Evolutionary conservation across 2,113 vertebrate species (phyloP).

Genomic region (Bos javanicus): DNA sequence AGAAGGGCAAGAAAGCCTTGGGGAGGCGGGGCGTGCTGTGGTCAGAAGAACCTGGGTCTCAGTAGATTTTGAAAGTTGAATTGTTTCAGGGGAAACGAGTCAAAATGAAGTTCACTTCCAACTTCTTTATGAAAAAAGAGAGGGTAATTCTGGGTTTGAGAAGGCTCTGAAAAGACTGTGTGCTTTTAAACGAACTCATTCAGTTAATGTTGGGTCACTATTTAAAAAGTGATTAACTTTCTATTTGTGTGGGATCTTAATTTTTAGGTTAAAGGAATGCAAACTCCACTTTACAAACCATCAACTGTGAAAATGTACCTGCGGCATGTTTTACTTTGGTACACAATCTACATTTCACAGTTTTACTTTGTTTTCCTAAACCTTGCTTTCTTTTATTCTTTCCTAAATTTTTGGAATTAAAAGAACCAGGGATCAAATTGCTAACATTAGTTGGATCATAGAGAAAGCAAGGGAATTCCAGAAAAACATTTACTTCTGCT

Average conservation of each 20-base stretch:
- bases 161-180: not conserved
- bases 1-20: not conserved
- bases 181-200: not conserved
- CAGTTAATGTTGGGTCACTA: not conserved
- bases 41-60: not conserved
- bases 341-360: not conserved
- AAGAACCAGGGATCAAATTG: not conserved
- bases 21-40: accelerated
- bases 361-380: not conserved
- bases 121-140: not conserved
- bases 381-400: not conserved
- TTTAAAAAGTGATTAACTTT: not conserved
- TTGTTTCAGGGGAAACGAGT: not conserved
- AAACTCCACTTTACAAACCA: not conserved
- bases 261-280: not conserved
- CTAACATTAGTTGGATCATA: not conserved
- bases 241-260: not conserved
- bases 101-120: not conserved
- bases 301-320: not conserved
- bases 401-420: not conserved
- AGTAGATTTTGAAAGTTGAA: not conserved
- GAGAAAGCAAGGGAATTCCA: not conserved
- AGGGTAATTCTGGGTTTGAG: not conserved
- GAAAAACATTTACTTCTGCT: not conserved
- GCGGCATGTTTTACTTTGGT: not conserved